Evolutionary conservation across 1,140 invertebrate species (phyloP), one percentile per base, ranked within the genome.

Genomic region (Lamellibrachia luymesi): DNA sequence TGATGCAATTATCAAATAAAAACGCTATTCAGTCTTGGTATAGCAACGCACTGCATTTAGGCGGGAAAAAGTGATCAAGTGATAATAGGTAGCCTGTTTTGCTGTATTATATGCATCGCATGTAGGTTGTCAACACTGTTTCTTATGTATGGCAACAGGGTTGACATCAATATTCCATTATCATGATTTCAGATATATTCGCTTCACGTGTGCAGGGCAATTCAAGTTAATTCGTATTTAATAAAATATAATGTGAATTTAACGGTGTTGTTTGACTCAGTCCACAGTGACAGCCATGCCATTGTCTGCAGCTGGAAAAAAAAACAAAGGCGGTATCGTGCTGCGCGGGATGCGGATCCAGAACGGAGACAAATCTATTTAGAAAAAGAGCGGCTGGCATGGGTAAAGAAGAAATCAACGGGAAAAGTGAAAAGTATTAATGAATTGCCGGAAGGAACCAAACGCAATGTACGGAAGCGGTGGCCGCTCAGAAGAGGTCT

Each of bases 1-100:
- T 91, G 8, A 91, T 91, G 90, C 27, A 91, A 91, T n/a, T 91
- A 91, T 91, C 90, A 13, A 1, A 91, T n/a, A 13, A 91, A 91
- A 91, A n/a, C 25, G 25, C 90, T 91, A 91, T n/a, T 91, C 90
- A 91, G 90, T 91, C 90, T 27, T 91, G 90, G 17, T 91, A 91
- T 91, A 27, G 38, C 90, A 91, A 25, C 27, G 90, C 90, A 91
- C 90, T 91, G 90, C 25, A 91, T n/a, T 91, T 91, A 4, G 90
- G 90, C 90, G 90, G 6, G 64, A 80, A 91, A 91, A 10, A 91
- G 90, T 13, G 27, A 91, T 91, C 17, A 91, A 91, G 90, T 91
- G 90, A 91, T 91, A 91, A 91, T 25, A n/a, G 90, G 90, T n/a
- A 25, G 90, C 90, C 2, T 91, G 10, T 13, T 25, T n/a, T 91